Conservation (phyloP, 2,888 invertebrate species). For the Electrophaes corylata region DNA sequence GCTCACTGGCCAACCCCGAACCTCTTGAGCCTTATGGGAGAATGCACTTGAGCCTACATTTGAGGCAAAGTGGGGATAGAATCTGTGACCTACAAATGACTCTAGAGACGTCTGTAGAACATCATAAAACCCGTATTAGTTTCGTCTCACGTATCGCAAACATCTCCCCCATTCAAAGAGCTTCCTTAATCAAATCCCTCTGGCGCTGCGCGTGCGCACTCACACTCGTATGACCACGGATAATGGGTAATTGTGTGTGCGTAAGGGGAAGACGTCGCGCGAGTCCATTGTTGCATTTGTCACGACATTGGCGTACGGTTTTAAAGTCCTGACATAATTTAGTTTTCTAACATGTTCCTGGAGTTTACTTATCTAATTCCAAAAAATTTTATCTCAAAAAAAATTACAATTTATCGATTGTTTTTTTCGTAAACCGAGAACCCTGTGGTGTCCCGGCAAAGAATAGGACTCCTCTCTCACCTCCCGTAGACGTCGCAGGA, state of each 20-base stretch:
- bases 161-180: slow-evolving; percentile 21
- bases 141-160: slow-evolving; percentile 19
- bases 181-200: slow-evolving; percentile 33
- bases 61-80: neutral
- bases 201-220: slow-evolving; percentile 30
- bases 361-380: no score
- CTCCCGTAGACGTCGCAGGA: no score
- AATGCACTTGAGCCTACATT: neutral
- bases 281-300: slow-evolving; percentile 47
- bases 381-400: no score
- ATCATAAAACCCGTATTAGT: slow-evolving; percentile 1
- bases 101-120: neutral
- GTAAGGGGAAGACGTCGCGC: slow-evolving; percentile 58
- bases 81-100: neutral
- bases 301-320: slow-evolving; percentile 38
- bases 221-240: slow-evolving; percentile 51
- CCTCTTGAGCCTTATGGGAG: no score
- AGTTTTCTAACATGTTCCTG: neutral
- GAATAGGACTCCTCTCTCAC: no score
- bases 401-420: no score
- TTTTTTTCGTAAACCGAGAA: no score
- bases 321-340: neutral
- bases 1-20: no score
- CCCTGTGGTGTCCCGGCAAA: no score
- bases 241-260: slow-evolving; percentile 69